phyloP scores from a whole-genome alignment of 2,797 vertebrate genomes.

The Aplochiton taeniatus region DNA sequence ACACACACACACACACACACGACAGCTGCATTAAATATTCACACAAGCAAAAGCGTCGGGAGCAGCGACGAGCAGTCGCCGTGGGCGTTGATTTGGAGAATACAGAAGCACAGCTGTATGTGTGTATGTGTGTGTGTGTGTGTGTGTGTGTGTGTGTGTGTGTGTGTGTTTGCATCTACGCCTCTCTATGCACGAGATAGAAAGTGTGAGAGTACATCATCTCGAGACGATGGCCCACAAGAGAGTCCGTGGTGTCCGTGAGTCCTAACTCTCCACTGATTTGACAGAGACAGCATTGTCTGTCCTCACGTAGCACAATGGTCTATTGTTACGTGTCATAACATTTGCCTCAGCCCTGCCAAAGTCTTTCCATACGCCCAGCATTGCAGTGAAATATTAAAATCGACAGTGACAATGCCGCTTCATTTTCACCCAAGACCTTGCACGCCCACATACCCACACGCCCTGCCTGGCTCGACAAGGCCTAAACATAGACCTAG shows the following conservation, averaged over 20 bases:
- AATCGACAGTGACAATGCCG: constrained; percentile 3
- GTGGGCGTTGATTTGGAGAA: too few relatives aligned
- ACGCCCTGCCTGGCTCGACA: constrained; percentile 14
- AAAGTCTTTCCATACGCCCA: neutral
- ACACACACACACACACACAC: neutral
- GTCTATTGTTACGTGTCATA: constrained; percentile 46
- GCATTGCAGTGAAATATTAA: neutral
- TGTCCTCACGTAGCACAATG: constrained; percentile 37
- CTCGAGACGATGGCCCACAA: constrained; percentile 24
- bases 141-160: neutral
- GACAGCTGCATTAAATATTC: neutral
- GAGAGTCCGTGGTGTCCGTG: constrained; percentile 18
- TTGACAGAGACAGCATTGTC: constrained; percentile 41
- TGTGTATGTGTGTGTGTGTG: neutral
- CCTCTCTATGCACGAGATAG: neutral
- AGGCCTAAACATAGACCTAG: constrained; percentile 10
- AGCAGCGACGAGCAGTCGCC: too few relatives aligned
- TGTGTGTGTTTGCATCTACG: neutral
- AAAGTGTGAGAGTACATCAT: constrained; percentile 11
- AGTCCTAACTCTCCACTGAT: constrained; percentile 26
- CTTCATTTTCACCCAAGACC: neutral
- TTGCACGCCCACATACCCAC: constrained; percentile 33
- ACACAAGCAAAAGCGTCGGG: too few relatives aligned
- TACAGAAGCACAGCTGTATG: neutral
- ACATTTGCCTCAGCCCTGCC: neutral